These are phyloP conservation scores for Oryzias javanicus DNA, from an alignment of 2,113 vertebrate species.

Conservation along the genomic window DNA sequence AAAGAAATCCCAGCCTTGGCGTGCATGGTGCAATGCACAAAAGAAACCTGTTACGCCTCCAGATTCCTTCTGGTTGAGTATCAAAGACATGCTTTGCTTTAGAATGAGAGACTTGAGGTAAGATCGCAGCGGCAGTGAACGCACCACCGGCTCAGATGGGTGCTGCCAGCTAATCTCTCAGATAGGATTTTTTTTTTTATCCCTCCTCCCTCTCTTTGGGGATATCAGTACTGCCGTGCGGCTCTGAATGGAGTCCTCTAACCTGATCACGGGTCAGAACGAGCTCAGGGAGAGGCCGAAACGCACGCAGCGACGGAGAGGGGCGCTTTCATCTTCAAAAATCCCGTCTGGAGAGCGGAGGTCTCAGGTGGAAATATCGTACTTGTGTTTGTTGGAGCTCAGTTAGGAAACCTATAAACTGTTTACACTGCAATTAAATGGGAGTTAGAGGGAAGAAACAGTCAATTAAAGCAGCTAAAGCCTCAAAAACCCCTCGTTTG, in stretches of 20 bases:
- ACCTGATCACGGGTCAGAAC: constrained; percentile 62
- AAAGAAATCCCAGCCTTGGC: constrained; percentile 74
- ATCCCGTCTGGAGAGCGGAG: not conserved
- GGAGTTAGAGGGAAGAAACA: no score
- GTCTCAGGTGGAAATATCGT: no score
- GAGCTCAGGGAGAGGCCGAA: constrained; percentile 42
- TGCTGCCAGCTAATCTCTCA: constrained; percentile 74
- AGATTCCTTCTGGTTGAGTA: constrained; percentile 78
- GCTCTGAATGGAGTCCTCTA: constrained; percentile 64
- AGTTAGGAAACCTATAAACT: no score
- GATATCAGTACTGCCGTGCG: constrained; percentile 58
- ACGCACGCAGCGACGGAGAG: constrained; percentile 27
- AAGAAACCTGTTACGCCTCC: constrained; percentile 81
- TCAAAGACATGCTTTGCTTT: constrained; percentile 79
- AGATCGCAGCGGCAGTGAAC: constrained; percentile 70
- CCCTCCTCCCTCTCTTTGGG: constrained; percentile 62
- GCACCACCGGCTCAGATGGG: constrained; percentile 66
- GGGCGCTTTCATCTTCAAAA: constrained; percentile 27
- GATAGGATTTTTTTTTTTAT: constrained; percentile 56
- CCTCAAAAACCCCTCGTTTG: no score
- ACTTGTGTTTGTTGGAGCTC: no score
- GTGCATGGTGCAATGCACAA: constrained; percentile 70
- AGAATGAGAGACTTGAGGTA: constrained; percentile 74
- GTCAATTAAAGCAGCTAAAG: no score
- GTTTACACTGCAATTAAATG: no score